Conservation (phyloP, 37 sponge, comb jelly and placozoan genomes). For the Halichondria panicea region DNA sequence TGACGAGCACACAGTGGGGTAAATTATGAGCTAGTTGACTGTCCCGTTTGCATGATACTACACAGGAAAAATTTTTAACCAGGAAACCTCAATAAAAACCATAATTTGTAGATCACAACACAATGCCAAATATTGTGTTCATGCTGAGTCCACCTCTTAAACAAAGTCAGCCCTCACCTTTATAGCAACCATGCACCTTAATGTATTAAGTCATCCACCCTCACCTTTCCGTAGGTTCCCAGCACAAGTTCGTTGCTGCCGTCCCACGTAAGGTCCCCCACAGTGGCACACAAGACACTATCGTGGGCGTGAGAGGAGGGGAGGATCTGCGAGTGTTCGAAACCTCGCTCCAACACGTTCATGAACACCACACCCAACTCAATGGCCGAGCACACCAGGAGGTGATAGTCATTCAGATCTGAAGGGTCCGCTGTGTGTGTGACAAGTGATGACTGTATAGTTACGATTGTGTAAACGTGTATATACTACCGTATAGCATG, state of each 20-base stretch:
- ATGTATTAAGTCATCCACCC: background rate
- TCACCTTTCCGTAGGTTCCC: constrained; percentile 85
- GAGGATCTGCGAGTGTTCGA: constrained; percentile 26
- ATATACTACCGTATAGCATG: too few species aligned
- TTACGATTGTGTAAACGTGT: background rate
- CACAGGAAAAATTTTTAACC: too few species aligned
- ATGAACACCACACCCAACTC: constrained; percentile 64
- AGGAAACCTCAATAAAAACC: too few species aligned
- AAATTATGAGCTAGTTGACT: too few species aligned
- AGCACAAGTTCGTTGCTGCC: constrained; percentile 68
- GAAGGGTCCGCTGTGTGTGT: background rate
- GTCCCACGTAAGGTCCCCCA: constrained; percentile 78
- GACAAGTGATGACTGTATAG: too few species aligned
- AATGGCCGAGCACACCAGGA: constrained; percentile 60
- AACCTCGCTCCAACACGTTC: constrained; percentile 52
- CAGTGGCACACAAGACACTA: constrained; percentile 69
- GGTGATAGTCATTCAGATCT: constrained; percentile 12
- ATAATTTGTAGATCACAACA: too few species aligned
- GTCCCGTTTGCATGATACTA: too few species aligned
- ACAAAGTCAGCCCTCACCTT: too few species aligned
- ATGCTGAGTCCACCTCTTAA: too few species aligned
- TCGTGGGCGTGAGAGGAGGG: constrained; percentile 67
- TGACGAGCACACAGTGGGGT: too few species aligned
- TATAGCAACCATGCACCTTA: too few species aligned
- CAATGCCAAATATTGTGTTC: too few species aligned